Evolutionary conservation across 2,888 invertebrate species (phyloP).

Genomic region (Stenurella melanura): DNA sequence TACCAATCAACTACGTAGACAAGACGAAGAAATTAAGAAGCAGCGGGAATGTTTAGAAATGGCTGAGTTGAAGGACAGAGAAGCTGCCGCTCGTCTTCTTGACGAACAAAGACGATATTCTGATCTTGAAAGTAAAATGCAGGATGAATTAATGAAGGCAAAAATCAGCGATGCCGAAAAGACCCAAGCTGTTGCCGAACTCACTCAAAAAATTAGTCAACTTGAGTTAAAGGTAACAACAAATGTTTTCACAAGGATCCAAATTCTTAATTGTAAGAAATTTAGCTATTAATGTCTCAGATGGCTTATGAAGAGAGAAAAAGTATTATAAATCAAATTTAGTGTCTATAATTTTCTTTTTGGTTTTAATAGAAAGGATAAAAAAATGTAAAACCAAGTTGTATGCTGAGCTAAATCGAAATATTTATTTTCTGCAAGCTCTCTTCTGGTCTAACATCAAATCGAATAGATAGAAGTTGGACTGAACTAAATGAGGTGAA

Average conservation of each 20-base stretch:
- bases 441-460: no score
- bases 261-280: no score
- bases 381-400: no score
- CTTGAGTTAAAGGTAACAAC: conserved; percentile 88
- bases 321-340: no score
- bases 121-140: conserved; percentile 81
- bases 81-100: conserved; percentile 84
- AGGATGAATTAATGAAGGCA: conserved; percentile 95
- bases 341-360: no score
- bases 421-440: no score
- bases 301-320: no score
- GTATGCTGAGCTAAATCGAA: no score
- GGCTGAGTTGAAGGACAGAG: conserved; percentile 83
- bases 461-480: no score
- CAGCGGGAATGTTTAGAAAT: conserved; percentile 87
- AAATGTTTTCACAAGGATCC: not conserved
- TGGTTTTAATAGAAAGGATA: no score
- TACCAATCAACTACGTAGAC: conserved; percentile 90
- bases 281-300: no score
- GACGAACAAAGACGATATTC: conserved; percentile 88
- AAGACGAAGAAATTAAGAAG: conserved; percentile 94
- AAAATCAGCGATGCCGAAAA: conserved; percentile 96
- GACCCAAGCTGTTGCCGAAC: conserved; percentile 93
- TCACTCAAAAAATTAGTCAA: conserved; percentile 94
- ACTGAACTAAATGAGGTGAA: no score